Evolutionary conservation across 2,113 vertebrate species (phyloP).

Genomic region (Corythornis cristatus): DNA sequence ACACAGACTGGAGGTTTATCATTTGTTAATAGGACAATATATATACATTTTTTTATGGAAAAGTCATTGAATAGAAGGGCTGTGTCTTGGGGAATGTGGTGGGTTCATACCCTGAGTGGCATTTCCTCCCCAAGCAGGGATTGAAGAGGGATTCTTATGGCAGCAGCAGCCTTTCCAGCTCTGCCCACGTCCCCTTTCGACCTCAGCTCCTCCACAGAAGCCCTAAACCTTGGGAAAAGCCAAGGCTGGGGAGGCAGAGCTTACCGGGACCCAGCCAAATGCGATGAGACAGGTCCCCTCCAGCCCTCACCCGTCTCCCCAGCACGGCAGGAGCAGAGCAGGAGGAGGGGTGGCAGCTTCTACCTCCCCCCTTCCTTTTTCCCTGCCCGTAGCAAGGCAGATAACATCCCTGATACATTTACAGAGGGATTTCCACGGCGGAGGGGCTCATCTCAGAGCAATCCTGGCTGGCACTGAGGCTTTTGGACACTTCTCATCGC

Average conservation of each 20-base stretch:
- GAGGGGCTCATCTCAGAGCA: neutral
- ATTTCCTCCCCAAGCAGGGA: neutral
- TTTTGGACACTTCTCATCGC: neutral
- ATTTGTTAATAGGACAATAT: neutral
- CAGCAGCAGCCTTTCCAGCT: neutral
- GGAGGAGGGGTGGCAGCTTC: neutral
- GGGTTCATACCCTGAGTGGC: fast-evolving
- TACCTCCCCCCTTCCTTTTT: neutral
- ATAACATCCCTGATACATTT: neutral
- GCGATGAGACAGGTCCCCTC: neutral
- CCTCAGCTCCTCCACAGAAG: neutral
- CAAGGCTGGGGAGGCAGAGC: neutral
- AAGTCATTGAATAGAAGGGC: neutral
- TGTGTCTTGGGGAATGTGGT: too few species aligned
- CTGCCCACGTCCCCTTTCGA: neutral
- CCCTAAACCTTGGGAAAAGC: neutral
- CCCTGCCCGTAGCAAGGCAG: neutral
- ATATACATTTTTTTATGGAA: neutral
- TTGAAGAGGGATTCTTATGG: neutral
- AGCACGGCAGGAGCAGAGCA: neutral
- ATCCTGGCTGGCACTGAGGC: neutral
- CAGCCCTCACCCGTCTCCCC: neutral
- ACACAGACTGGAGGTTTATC: neutral
- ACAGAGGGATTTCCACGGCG: neutral
- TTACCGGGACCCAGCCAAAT: neutral